Evolutionary conservation across 2,797 vertebrate genomes (phyloP), one percentile per base, ranked within the genome.

Genomic region (Poeciliopsis presidionis): DNA sequence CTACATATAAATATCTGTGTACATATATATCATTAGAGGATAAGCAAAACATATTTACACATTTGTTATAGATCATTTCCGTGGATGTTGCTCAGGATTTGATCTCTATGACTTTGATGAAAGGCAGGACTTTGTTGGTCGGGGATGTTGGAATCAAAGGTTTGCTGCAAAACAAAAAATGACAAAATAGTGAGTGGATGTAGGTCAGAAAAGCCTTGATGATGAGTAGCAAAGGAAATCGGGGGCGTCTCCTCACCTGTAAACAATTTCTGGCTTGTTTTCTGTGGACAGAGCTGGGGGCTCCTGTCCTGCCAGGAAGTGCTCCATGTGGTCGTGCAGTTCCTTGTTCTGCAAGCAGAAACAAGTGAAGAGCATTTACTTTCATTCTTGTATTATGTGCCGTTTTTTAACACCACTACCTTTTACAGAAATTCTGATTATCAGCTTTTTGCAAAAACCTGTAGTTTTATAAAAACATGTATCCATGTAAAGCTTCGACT

Each of bases 71-170:
- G 13, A 33, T 77, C 36, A 55, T 61, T 69, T 7, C 7, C 28
- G 71, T 79, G 49, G 41, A 69, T 13, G 69, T 75, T 55, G 30
- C 25, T 67, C 87, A 94, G 51, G 95, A 94, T 89, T 91, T 96
- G 87, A 94, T 97, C 90, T 98, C 97, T 30, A 98, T 95, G 84
- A 99, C 96, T 90, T 97, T 96, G 85, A 99, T 99, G 90, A 97
- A 96, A 12, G 98, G 97, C 80, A 97, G 93, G 1, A 95, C 90
- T 90, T 97, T 97, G 65, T 89, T 95, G 86, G 90, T 88, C 2
- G 43, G 91, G 8, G 94, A 87, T 0, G 87, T 86, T 46, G 96
- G 93, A 13, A 90, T 92, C 76, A 96, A 91, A 57, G 94, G 79
- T 88, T 97, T 94, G 88, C 97, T 98, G 89, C 36, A 77, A 18